Conservation (phyloP, 2,797 vertebrate species). For the Perodicticus potto region DNA sequence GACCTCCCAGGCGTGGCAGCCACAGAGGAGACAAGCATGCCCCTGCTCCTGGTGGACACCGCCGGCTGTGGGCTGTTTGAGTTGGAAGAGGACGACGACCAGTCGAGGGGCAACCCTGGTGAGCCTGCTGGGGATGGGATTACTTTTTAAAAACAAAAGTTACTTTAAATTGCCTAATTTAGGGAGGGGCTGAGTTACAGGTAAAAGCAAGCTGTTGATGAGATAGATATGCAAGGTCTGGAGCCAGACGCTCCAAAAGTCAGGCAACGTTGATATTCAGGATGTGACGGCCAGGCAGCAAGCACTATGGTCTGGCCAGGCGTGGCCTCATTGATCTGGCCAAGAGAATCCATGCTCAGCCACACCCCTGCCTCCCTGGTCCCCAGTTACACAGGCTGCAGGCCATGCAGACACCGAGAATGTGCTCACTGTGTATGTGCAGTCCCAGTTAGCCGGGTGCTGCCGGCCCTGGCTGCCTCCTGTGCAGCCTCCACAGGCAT, state of each 20-base stretch:
- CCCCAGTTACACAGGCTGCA: neutral
- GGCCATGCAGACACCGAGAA: fast-evolving
- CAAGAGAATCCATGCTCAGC: fast-evolving
- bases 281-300: neutral
- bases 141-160: fast-evolving
- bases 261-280: fast-evolving
- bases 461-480: fast-evolving
- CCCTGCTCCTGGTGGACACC: slow-evolving; percentile 96
- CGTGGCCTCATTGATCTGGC: neutral
- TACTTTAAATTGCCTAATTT: fast-evolving
- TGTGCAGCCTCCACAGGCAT: fast-evolving
- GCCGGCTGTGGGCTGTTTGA: slow-evolving; percentile 95
- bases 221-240: too few species aligned
- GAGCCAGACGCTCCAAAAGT: fast-evolving
- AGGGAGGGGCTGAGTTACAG: fast-evolving
- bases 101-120: slow-evolving; percentile 97
- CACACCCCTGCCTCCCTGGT: too few species aligned
- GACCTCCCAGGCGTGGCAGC: slow-evolving; percentile 92
- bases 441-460: fast-evolving
- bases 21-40: slow-evolving; percentile 92
- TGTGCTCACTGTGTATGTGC: fast-evolving
- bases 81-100: slow-evolving; percentile 94
- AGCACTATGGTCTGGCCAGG: fast-evolving
- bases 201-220: fast-evolving
- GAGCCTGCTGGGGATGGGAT: neutral